phyloP scores from a whole-genome alignment of 2,797 vertebrate genomes.

The Ispidina picta region DNA sequence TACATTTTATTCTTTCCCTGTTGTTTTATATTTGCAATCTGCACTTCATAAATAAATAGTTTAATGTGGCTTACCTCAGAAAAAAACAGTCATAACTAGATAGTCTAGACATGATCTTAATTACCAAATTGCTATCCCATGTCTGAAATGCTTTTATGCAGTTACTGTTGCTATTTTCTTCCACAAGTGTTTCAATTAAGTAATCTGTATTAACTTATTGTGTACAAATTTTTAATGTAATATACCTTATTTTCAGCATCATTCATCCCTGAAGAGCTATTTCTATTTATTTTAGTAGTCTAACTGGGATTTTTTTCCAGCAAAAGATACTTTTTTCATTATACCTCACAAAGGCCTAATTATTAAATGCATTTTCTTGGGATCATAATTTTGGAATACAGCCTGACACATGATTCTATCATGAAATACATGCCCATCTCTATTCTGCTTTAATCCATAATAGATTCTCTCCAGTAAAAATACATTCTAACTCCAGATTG shows the following conservation, averaged over 20 bases:
- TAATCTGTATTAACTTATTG: constrained; percentile 34
- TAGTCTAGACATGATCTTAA: constrained; percentile 50
- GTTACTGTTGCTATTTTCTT: constrained; percentile 38
- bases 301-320: constrained; percentile 6
- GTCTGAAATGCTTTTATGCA: constrained; percentile 32
- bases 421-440: not conserved
- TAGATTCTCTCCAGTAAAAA: not conserved
- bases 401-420: not conserved
- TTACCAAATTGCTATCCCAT: constrained; percentile 33
- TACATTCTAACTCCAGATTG: not conserved
- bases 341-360: not conserved
- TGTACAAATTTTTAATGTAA: constrained; percentile 21
- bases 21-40: constrained; percentile 41
- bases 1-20: constrained; percentile 1
- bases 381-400: constrained; percentile 18
- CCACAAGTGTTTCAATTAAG: constrained; percentile 50
- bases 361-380: constrained; percentile 20
- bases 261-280: constrained; percentile 41
- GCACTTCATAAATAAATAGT: constrained; percentile 19
- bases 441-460: not conserved
- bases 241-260: constrained; percentile 49
- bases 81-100: not conserved
- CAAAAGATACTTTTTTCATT: not conserved
- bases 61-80: constrained; percentile 15
- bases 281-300: constrained; percentile 36